Evolutionary conservation across 2,888 invertebrate genomes (phyloP), one percentile per base, ranked within the genome.

Genomic region (Acleris cristana): DNA sequence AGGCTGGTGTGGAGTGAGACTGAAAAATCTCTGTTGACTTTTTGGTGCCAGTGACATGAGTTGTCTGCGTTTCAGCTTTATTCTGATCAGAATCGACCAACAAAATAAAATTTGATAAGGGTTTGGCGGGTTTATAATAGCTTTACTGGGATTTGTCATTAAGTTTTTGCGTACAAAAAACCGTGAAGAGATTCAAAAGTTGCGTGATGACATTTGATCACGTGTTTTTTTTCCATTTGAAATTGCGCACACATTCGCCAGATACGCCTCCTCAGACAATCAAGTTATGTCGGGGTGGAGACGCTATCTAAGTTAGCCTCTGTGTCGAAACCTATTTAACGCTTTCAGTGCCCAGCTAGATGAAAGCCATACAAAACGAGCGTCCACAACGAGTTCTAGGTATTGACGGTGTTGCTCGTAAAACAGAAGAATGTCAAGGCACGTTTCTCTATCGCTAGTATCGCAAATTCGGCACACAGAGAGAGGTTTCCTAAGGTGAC

Each of bases 91-190:
- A 61, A 61, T 56, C 56, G 18, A 34, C 44, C 57, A 57, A 62
- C 57, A 56, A 53, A 65, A 66, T 53, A 57, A 18, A 34, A 62
- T 45, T 66, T 66, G 66, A 66, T 52, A 61, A 57, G 66, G 61
- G 66, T 66, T 62, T 30, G 61, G 56, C 52, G 18, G 66, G 52
- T 23, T 52, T 30, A 56, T 57, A 57, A 61, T 52, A 66, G 61
- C 61, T 56, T 66, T 45, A 52, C 66, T 56, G 26, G 66, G 30
- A 66, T 62, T 62, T 53, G 60, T 62, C 45, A 66, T 62, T 66
- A 56, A 48, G 48, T 66, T 66, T 66, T 66, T 57, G 57, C 51
- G 34, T 44, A 52, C 8, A 51, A 55, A 51, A 44, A 44, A 64
- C 48, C 48, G n/a, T 48, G n/a, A 48, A n/a, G 18, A 51, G 48